A percentile compares a stretch with the other conserved stretches of the same genome.
Conservation (phyloP, 2,113 vertebrate genomes). For the Carettochelys insculpta region DNA sequence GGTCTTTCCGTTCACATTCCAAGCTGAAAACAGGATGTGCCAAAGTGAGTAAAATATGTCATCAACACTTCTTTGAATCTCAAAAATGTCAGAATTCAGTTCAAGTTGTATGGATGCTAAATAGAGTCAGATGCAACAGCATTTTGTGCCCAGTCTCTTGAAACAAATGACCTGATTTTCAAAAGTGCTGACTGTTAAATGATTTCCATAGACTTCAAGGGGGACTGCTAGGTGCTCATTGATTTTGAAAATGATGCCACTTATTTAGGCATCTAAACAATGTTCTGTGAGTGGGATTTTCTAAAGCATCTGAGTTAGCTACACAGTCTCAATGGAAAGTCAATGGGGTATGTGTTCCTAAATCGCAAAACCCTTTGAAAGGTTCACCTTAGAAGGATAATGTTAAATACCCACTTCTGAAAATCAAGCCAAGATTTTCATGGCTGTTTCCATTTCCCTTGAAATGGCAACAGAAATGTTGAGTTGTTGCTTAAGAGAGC, state of each 20-base stretch:
- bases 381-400: not conserved
- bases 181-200: not conserved
- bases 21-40: not conserved
- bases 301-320: not conserved
- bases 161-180: not conserved
- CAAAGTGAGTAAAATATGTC: not conserved
- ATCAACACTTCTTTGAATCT: not conserved
- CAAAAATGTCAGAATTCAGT: not conserved
- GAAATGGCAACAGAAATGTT: not conserved
- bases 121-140: not conserved
- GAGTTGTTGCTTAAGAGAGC: not conserved
- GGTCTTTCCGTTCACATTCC: not conserved
- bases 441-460: not conserved
- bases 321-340: not conserved
- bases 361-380: not conserved
- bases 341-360: slow-evolving; percentile 12
- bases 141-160: not conserved
- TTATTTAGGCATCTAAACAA: not conserved
- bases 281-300: not conserved
- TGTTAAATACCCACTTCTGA: not conserved
- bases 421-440: not conserved
- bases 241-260: not conserved
- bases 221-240: not conserved
- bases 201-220: not conserved
- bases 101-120: not conserved